Evolutionary conservation across 92 coral and sea anemone species (phyloP).

Genomic region (Zoanthus gigantus): DNA sequence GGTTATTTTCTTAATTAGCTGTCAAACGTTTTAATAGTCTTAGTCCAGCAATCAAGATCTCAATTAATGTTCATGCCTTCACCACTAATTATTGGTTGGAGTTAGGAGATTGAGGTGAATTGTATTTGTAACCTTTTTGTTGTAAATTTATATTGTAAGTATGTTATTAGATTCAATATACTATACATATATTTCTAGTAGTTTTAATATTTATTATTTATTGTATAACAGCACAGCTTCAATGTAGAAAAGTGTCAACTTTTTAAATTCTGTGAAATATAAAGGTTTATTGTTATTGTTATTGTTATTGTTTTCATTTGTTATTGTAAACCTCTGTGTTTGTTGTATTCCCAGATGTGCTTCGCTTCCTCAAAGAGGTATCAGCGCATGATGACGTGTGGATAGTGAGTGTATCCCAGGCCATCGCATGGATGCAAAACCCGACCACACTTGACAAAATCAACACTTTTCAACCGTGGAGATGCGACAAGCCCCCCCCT

Average conservation of each 20-base stretch:
- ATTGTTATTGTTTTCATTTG: neutral
- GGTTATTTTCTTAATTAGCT: neutral
- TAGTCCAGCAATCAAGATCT: too few relatives aligned
- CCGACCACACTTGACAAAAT: conserved; percentile 84
- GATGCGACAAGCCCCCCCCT: conserved; percentile 89
- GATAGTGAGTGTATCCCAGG: conserved; percentile 83
- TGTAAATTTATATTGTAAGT: too few relatives aligned
- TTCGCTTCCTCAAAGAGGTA: conserved; percentile 70
- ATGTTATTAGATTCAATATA: too few relatives aligned
- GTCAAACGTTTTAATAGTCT: too few relatives aligned
- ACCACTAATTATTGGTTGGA: too few relatives aligned
- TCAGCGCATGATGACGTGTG: conserved; percentile 75
- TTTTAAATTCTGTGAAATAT: neutral
- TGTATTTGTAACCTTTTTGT: too few relatives aligned
- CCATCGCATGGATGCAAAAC: conserved; percentile 89
- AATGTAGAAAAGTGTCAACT: too few relatives aligned
- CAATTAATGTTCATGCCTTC: too few relatives aligned
- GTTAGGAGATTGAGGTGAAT: too few relatives aligned
- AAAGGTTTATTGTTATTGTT: neutral
- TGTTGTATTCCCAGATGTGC: conserved; percentile 52
- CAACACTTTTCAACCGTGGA: conserved; percentile 87
- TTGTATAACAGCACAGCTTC: too few relatives aligned
- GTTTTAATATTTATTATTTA: too few relatives aligned
- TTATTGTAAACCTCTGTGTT: neutral
- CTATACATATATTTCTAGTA: too few relatives aligned